Percentiles rank a stretch among this genome's conserved stretches.
These are phyloP conservation scores for Malurus cyaneus DNA, from an alignment of 2,113 vertebrate species.

Conservation along the genomic window DNA sequence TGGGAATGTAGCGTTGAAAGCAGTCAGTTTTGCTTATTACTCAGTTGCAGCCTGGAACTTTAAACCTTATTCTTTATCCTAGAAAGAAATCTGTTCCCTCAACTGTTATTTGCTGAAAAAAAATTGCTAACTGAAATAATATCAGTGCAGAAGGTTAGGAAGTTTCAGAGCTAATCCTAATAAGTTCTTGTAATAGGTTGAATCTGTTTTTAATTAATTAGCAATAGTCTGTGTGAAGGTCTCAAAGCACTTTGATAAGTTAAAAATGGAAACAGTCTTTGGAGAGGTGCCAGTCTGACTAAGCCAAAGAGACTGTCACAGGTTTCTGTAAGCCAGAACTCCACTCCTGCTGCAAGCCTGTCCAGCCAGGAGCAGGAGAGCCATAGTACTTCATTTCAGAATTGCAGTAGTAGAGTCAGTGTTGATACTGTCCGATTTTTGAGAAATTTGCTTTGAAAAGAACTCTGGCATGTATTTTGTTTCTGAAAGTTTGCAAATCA, in stretches of 20 bases:
- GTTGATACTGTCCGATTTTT: neutral
- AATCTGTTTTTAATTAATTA: neutral
- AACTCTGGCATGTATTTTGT: neutral
- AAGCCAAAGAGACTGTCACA: neutral
- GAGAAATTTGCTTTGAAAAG: neutral
- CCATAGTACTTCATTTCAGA: neutral
- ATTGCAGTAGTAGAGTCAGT: neutral
- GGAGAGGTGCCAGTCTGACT: neutral
- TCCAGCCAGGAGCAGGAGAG: neutral
- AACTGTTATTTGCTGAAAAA: neutral
- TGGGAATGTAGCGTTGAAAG: slow-evolving; percentile 15
- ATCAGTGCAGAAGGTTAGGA: neutral
- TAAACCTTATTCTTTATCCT: neutral
- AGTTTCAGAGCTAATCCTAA: neutral
- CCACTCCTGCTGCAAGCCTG: neutral
- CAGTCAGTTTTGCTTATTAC: neutral
- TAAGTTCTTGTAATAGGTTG: neutral
- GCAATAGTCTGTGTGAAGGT: neutral
- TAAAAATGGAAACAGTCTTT: neutral
- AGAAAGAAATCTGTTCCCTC: neutral
- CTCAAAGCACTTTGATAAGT: neutral
- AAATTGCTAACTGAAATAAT: neutral
- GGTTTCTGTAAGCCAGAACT: neutral
- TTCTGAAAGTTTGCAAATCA: neutral
- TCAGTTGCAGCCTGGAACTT: neutral